These are phyloP conservation scores for Amphiura filiformis DNA, from an alignment of 35 echinoderm and acorn worm species.

Conservation along the genomic window DNA sequence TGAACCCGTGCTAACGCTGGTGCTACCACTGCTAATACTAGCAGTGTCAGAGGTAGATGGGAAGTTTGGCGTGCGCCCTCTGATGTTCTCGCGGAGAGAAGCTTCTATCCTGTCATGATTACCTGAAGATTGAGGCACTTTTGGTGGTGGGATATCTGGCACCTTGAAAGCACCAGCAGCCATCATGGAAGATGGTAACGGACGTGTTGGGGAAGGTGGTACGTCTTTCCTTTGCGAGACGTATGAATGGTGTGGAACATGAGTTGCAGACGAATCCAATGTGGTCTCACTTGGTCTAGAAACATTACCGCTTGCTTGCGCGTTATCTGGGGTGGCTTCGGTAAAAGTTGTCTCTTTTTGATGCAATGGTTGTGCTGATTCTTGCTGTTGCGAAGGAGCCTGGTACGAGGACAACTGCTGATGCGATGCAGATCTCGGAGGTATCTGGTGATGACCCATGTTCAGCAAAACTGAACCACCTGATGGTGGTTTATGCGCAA, in stretches of 20 bases:
- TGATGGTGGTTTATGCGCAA: neutral
- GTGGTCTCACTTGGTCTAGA: no score
- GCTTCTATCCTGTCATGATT: neutral
- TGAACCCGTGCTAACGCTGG: slow-evolving; percentile 53
- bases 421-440: no score
- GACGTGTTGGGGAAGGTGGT: slow-evolving; percentile 4
- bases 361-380: no score
- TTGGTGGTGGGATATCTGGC: neutral
- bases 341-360: no score
- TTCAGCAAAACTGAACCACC: no score
- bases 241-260: neutral
- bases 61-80: neutral
- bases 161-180: neutral
- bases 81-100: neutral
- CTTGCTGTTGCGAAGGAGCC: no score
- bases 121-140: neutral
- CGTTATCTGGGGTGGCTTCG: no score
- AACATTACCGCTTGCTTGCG: no score
- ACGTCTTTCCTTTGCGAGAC: neutral
- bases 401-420: no score
- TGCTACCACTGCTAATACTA: slow-evolving; percentile 44
- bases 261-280: neutral
- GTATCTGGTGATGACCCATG: no score
- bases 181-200: no score
- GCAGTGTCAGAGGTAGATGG: slow-evolving; percentile 26